Base-by-base conservation (phyloP, 2,797 vertebrate genomes). In the Streptopelia turtur region DNA sequence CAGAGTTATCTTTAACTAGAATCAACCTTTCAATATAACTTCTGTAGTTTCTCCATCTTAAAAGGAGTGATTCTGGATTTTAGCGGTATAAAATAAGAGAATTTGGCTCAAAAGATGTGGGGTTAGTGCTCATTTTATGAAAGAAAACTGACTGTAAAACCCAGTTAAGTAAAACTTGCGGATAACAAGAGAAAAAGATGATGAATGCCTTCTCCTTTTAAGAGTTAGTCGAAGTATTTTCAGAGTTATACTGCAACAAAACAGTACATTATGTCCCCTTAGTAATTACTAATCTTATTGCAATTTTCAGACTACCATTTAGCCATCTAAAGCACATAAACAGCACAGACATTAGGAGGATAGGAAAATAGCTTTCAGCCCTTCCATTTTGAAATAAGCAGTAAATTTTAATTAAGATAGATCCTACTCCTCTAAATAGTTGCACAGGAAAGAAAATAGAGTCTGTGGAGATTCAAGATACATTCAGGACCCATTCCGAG, bases 341-440 rank as follows among this genome's bases (percentile, higher is more conserved):
- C 74, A 95, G 87, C 59, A 93, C 56, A 86, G 83, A 87, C 77
- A 88, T 94, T 94, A 94, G 45, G 69, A 83, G 61, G 27, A 86
- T 22, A 79, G 39, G 43, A 89, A 95, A 90, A 95, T 24, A 83
- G 64, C 77, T 94, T 94, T 92, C 90, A 94, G 84, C 57, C 78
- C 87, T 90, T 89, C 72, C 78, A 93, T 87, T 94, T 84, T 71
- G 82, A 89, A 92, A 91, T 55, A 43, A 80, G 81, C 89, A 85
- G 64, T 90, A 90, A 92, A 93, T 95, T 95, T 92, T 94, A 94
- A 95, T 95, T 94, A 95, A 94, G 87, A 90, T 64, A 85, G 35
- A 87, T 87, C 12, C 18, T 57, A 43, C 41, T 53, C 57, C 81
- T 68, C 78, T 85, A 80, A 93, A 83, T 50, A 93, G 83, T 79